Evolutionary conservation across 2,113 vertebrate species (phyloP), one percentile per base, ranked within the genome.

Genomic region (Mixornis gularis): DNA sequence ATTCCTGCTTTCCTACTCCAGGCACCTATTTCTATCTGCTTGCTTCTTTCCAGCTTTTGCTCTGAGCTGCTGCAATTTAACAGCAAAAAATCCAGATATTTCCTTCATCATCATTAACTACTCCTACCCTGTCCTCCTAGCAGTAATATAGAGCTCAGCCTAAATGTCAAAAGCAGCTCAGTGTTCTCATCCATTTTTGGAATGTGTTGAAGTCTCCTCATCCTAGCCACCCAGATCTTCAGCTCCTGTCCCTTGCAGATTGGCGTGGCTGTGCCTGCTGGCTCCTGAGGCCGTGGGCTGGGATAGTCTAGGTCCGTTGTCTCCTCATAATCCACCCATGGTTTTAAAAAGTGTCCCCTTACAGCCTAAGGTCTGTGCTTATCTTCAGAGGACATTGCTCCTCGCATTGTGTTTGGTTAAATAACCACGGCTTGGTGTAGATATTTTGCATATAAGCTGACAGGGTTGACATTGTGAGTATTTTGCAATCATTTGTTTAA

Each of bases 401-500:
- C n/a, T 85, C 4, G 1, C 41, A 18, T 79, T 92, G 58, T 88
- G 13, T 86, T 79, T 89, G 60, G 52, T 78, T 85, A 92, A 78
- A 94, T 79, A 90, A 82, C 43, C 16, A 7, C 25, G 18, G 43
- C 68, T 93, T 90, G 72, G 56, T 89, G 92, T 77, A 84, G 78
- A 34, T 95, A 58, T 72, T 92, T 84, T 3, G 26, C 30, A 11
- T 91, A 25, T 56, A 82, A 96, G 85, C 89, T 92, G 83, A 90
- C 85, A 86, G 79, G 63, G 65, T 86, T 94, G 96, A 96, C 92
- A 95, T 78, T 63, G 46, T 78, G 84, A 74, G 72, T 95, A 89
- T 97, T 97, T 97, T 97, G 87, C 95, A 95, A 95, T 97, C 89
- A 95, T 97, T 97, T 97, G 92, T 97, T 97, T 97, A 97, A 97